Base-by-base conservation (phyloP, 2,113 vertebrate genomes). In the Lophochroa leadbeateri region DNA sequence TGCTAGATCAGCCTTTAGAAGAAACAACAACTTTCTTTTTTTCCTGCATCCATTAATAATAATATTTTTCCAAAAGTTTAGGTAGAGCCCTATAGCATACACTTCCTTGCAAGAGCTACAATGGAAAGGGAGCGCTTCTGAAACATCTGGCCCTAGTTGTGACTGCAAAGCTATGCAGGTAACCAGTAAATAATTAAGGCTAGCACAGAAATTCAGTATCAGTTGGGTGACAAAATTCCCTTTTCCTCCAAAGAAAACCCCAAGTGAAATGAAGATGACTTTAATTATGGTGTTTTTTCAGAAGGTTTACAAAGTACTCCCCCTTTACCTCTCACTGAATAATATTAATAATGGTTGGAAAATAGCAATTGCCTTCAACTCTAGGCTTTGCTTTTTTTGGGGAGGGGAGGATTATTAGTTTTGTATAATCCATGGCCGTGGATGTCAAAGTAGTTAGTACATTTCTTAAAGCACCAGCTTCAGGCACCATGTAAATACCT, bases 141-240 rank as follows among this genome's bases (percentile, higher is more conserved):
- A 82, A 94, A 92, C 72, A 35, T 37, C 23, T 13, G 61, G 23
- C n/a, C n/a, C 17, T 14, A 69, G 23, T 17, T 82, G 82, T 46
- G 49, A 39, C 39, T 90, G 81, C 57, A 82, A 55, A 92, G 37
- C 65, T 89, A 10, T 39, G 41, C 67, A 85, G 57, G 52, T 87
- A 90, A 80, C 64, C 65, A 87, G 70, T 63, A 86, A 77, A 81
- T 92, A 90, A 93, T 92, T 92, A 88, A 82, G 60, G 64, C 72
- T 78, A 84, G 20, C 29, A 29, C 29, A 86, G 94, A 84, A 90
- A 86, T 86, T 75, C 71, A 29, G 71, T 57, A 82, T 57, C 83
- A 76, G 57, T 75, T 96, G 77, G 91, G 88, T 95, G 83, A 79
- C 74, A 79, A 65, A 92, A 94, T 92, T 92, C 93, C 60, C 90